Conservation (phyloP, 2,888 invertebrate genomes). For the Euspilapteryx auroguttella region DNA sequence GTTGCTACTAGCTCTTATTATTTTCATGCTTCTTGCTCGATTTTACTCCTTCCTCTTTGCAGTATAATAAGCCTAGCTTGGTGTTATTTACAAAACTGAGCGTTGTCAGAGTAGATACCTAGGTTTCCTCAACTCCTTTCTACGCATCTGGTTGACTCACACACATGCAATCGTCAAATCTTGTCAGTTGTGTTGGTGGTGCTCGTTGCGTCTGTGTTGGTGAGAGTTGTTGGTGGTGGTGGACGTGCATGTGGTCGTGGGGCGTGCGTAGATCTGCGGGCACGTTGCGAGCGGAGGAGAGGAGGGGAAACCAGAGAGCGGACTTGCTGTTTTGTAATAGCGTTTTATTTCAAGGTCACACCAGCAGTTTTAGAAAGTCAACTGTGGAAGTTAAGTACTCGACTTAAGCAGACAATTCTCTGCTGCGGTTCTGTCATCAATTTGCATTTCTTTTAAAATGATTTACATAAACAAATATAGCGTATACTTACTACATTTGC, state of each 20-base stretch:
- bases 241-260: constrained; percentile 21
- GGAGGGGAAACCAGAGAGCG: constrained; percentile 30
- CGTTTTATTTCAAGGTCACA: constrained; percentile 60
- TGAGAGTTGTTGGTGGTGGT: constrained; percentile 13
- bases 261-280: constrained; percentile 37
- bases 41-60: neutral
- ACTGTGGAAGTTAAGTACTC: neutral
- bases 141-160: constrained; percentile 20
- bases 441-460: constrained; percentile 11
- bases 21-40: neutral
- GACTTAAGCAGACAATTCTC: neutral
- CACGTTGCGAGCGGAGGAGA: constrained; percentile 23
- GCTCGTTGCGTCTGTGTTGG: constrained; percentile 13
- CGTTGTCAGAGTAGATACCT: constrained; percentile 23
- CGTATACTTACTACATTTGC: no score
- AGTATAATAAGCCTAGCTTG: neutral
- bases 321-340: constrained; percentile 55
- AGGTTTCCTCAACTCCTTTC: constrained; percentile 48
- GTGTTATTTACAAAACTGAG: no score
- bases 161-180: constrained; percentile 8
- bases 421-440: neutral
- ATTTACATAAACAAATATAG: constrained; percentile 1
- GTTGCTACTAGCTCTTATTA: neutral
- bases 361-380: constrained; percentile 60
- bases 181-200: neutral